Evolutionary conservation across 2,797 vertebrate species (phyloP).

Genomic region (Enteromius trimaculatus): DNA sequence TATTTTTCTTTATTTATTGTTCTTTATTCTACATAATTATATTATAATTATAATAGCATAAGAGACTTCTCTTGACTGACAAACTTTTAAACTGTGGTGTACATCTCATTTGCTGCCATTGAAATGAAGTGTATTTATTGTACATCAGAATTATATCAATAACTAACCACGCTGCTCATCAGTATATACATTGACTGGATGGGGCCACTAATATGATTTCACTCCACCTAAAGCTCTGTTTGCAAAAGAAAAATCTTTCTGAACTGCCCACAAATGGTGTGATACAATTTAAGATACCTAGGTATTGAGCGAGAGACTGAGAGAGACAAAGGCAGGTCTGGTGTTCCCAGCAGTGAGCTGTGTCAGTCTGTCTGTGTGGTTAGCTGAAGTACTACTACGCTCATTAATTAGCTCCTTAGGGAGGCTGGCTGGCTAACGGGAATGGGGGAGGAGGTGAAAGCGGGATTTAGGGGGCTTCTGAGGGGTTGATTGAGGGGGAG

Average conservation of each 20-base stretch:
- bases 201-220: background rate
- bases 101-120: background rate
- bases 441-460: constrained; percentile 32
- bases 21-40: no score
- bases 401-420: constrained; percentile 65
- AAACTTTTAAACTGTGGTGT: background rate
- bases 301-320: constrained; percentile 5
- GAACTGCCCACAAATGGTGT: constrained; percentile 10
- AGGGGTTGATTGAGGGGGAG: constrained; percentile 35
- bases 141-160: background rate
- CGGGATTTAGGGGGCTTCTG: constrained; percentile 17
- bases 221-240: background rate
- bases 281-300: constrained; percentile 29
- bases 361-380: constrained; percentile 51
- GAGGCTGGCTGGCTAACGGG: constrained; percentile 51
- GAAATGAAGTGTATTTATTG: background rate
- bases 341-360: constrained; percentile 41
- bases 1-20: no score
- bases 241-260: constrained; percentile 7
- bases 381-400: constrained; percentile 43
- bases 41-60: no score
- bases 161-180: background rate
- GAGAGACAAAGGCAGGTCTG: constrained; percentile 46
- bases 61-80: background rate
- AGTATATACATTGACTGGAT: background rate